These are phyloP conservation scores for Brachyalestes nurse DNA, from an alignment of 2,797 vertebrate genomes.

Conservation along the genomic window DNA sequence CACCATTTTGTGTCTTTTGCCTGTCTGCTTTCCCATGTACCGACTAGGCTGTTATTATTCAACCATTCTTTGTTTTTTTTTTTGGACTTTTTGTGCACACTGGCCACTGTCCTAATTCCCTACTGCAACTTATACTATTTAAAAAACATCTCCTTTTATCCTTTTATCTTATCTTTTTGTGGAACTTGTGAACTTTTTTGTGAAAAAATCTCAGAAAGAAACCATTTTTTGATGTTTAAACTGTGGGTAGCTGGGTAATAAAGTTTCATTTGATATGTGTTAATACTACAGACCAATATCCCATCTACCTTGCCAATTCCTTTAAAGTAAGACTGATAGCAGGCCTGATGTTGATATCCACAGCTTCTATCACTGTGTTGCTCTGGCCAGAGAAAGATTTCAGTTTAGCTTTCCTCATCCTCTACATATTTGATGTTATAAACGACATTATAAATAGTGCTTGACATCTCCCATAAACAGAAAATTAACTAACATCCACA, in stretches of 20 bases:
- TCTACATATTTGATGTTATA: slow-evolving; percentile 11
- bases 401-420: slow-evolving; percentile 30
- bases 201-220: no score
- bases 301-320: slow-evolving; percentile 30
- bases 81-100: no score
- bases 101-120: no score
- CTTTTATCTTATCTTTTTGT: no score
- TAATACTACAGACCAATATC: slow-evolving; percentile 18
- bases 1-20: no score
- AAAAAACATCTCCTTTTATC: no score
- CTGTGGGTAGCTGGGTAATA: slow-evolving; percentile 33
- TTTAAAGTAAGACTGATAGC: slow-evolving; percentile 23
- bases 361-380: slow-evolving; percentile 20
- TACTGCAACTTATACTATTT: no score
- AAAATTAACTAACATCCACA: slow-evolving; percentile 60
- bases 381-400: slow-evolving; percentile 21
- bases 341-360: slow-evolving; percentile 39
- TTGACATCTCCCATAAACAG: slow-evolving; percentile 55
- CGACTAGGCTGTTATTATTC: no score
- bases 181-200: accelerated
- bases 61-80: no score
- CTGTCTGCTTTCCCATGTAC: no score
- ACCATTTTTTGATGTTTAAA: background rate
- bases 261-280: background rate
- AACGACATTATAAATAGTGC: slow-evolving; percentile 55